These are phyloP conservation scores for Carcinoscorpius rotundicauda DNA, from an alignment of 1,140 invertebrate species.

Conservation along the genomic window DNA sequence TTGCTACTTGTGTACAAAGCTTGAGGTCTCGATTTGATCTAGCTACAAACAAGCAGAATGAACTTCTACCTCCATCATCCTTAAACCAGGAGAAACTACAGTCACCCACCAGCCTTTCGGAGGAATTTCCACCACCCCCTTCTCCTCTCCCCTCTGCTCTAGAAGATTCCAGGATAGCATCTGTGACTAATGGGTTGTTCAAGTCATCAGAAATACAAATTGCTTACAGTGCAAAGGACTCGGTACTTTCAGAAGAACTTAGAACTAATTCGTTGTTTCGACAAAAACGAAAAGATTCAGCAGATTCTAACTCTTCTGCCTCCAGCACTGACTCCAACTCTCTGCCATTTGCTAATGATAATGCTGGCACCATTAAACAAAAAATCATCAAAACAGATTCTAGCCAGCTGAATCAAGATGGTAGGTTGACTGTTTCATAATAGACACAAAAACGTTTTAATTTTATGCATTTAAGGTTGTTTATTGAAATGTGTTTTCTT, in stretches of 20 bases:
- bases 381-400: constrained; percentile 40
- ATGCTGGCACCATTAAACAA: constrained; percentile 93
- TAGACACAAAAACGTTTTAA: too few species aligned
- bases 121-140: constrained; percentile 38
- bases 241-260: constrained; percentile 6
- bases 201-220: constrained; percentile 15
- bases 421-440: too few species aligned
- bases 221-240: constrained; percentile 10
- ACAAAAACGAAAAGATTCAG: constrained; percentile 22
- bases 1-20: constrained; percentile 38
- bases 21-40: constrained; percentile 34
- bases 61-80: constrained; percentile 22
- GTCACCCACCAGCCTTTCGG: constrained; percentile 24
- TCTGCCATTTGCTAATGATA: constrained; percentile 96
- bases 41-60: constrained; percentile 7
- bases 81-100: constrained; percentile 21
- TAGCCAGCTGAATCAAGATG: too few species aligned
- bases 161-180: constrained; percentile 16
- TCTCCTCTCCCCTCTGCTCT: constrained; percentile 31
- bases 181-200: not conserved
- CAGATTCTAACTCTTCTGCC: constrained; percentile 54
- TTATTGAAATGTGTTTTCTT: too few species aligned
- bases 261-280: constrained; percentile 8
- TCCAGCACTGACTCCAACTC: constrained; percentile 91
- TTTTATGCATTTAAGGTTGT: too few species aligned